phyloP scores from a whole-genome alignment of 2,797 vertebrate species.

The Cossypha caffra region DNA sequence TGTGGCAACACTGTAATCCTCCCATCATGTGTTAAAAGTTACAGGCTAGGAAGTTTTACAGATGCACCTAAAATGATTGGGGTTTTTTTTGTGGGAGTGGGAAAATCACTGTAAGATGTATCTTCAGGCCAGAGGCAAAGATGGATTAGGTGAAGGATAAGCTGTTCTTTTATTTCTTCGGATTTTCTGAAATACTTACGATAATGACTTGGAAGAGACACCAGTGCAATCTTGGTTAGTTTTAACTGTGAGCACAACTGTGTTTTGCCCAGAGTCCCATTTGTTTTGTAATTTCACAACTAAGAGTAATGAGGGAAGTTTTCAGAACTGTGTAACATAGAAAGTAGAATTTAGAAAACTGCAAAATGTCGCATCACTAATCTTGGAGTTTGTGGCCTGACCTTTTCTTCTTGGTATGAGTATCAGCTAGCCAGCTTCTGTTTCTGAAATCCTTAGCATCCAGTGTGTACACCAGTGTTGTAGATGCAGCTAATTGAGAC shows the following conservation, averaged over 20 bases:
- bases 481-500: not conserved
- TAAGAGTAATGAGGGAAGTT: not conserved
- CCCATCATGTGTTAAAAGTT: not conserved
- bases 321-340: not conserved
- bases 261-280: not conserved
- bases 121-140: not conserved
- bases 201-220: not conserved
- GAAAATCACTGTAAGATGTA: not conserved
- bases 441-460: not conserved
- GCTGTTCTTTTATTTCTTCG: not conserved
- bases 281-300: not conserved
- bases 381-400: not conserved
- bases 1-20: not conserved
- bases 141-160: not conserved
- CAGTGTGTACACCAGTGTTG: accelerated
- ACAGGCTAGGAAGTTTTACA: not conserved
- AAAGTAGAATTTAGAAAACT: not conserved
- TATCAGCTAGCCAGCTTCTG: not conserved
- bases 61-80: not conserved
- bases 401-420: not conserved
- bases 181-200: not conserved
- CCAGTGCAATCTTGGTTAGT: not conserved
- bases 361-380: not conserved
- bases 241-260: not conserved
- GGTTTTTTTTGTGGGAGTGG: accelerated